Conservation (phyloP, 2,888 invertebrate species). For the Lasioglossum calceatum region DNA sequence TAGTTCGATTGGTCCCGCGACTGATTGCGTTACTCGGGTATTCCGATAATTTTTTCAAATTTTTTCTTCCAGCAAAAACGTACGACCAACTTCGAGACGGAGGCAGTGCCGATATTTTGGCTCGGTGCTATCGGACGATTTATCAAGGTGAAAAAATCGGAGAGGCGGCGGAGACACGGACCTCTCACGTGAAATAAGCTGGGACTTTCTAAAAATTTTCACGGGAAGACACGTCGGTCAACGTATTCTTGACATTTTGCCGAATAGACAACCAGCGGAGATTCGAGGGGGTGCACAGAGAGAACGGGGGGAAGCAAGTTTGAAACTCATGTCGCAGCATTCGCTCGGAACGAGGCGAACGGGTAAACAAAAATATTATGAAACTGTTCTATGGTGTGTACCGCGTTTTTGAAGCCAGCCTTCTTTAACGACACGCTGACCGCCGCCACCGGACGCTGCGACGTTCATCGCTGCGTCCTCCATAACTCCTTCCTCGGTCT, state of each 20-base stretch:
- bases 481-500: conserved; percentile 81
- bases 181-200: background rate
- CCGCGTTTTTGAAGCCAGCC: conserved; percentile 97
- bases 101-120: background rate
- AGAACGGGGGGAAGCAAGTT: background rate
- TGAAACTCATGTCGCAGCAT: too few relatives aligned
- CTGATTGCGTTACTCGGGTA: background rate
- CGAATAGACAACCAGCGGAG: background rate
- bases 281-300: background rate
- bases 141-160: background rate
- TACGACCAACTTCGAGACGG: background rate
- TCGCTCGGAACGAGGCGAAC: background rate
- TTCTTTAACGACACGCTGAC: conserved; percentile 91
- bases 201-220: conserved; percentile 28
- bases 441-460: conserved; percentile 84
- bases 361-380: conserved; percentile 65
- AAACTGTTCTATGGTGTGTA: conserved; percentile 71
- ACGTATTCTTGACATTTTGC: conserved; percentile 44
- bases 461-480: conserved; percentile 85
- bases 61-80: background rate
- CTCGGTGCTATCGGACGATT: background rate
- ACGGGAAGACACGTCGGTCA: conserved; percentile 17
- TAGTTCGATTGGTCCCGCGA: background rate
- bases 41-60: background rate
- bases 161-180: background rate